phyloP scores from a whole-genome alignment of 2,888 invertebrate species.

The Lymantria monacha region DNA sequence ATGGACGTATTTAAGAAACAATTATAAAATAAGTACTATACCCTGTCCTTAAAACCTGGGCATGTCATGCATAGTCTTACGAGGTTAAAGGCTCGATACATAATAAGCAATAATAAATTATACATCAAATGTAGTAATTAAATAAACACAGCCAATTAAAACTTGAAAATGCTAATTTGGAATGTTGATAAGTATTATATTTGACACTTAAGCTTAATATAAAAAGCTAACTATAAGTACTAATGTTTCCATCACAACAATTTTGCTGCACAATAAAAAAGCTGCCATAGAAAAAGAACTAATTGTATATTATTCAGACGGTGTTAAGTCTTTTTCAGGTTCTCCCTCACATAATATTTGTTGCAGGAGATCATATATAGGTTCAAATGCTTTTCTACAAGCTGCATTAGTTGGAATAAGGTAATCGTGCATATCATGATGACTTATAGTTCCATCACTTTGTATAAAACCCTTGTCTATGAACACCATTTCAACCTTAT shows the following conservation, averaged over 20 bases:
- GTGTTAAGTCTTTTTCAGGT: conserved; percentile 87
- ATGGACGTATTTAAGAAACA: conserved; percentile 16
- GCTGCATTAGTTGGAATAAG: conserved; percentile 93
- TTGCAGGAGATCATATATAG: conserved; percentile 89
- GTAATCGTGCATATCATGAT: conserved; percentile 96
- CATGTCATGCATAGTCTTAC: conserved; percentile 23
- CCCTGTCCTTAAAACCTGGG: conserved; percentile 22
- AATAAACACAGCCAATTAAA: conserved; percentile 65
- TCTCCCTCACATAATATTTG: conserved; percentile 90
- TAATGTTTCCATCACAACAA: conserved; percentile 72
- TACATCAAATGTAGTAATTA: conserved; percentile 31
- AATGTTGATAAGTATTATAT: conserved; percentile 61
- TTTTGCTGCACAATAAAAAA: conserved; percentile 63
- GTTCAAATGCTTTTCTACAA: conserved; percentile 93
- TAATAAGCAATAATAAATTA: conserved; percentile 32
- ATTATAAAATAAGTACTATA: conserved; percentile 32
- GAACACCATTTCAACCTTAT: conserved; percentile 89
- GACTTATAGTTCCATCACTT: conserved; percentile 90
- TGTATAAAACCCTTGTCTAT: conserved; percentile 91
- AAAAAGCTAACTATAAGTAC: conserved; percentile 78
- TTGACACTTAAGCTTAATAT: conserved; percentile 62
- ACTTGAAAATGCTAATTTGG: conserved; percentile 62
- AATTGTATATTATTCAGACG: conserved; percentile 81
- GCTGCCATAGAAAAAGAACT: conserved; percentile 33
- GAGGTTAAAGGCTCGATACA: conserved; percentile 17